Percentiles rank a stretch among this genome's conserved stretches.
phyloP scores from a whole-genome alignment of 1,140 invertebrate genomes.

The Aleiodes sp. region DNA sequence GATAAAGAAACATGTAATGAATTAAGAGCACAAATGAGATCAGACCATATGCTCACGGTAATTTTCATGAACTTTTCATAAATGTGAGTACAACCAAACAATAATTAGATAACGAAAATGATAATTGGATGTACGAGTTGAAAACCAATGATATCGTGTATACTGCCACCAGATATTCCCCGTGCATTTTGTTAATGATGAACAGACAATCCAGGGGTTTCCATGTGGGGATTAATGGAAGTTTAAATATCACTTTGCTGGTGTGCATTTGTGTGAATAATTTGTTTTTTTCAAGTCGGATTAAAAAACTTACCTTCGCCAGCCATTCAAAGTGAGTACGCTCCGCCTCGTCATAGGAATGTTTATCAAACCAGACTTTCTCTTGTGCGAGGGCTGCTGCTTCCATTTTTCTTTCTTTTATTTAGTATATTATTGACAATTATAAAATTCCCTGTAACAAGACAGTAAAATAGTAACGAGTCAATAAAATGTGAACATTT shows the following conservation, averaged over 20 bases:
- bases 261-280: no score
- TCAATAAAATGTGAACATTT: neutral
- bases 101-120: neutral
- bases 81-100: neutral
- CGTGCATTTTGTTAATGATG: slow-evolving; percentile 24
- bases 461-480: neutral
- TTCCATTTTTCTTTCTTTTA: slow-evolving; percentile 46
- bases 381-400: slow-evolving; percentile 56
- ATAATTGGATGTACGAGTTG: neutral
- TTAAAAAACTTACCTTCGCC: slow-evolving; percentile 59
- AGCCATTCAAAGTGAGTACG: slow-evolving; percentile 60
- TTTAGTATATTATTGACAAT: slow-evolving; percentile 20
- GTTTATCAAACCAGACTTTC: slow-evolving; percentile 67
- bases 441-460: slow-evolving; percentile 21
- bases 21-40: neutral
- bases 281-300: neutral
- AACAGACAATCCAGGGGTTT: slow-evolving; percentile 7
- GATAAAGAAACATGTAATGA: slow-evolving; percentile 6
- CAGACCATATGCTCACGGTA: neutral
- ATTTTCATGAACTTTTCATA: neutral
- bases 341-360: slow-evolving; percentile 67
- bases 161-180: slow-evolving; percentile 23
- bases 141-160: neutral
- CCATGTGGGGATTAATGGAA: slow-evolving; percentile 10
- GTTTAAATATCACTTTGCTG: slow-evolving; percentile 32